Percentiles rank a stretch among this genome's conserved stretches.
These are phyloP conservation scores for Patagioenas fasciata DNA, from an alignment of 2,113 vertebrate genomes.

Conservation along the genomic window DNA sequence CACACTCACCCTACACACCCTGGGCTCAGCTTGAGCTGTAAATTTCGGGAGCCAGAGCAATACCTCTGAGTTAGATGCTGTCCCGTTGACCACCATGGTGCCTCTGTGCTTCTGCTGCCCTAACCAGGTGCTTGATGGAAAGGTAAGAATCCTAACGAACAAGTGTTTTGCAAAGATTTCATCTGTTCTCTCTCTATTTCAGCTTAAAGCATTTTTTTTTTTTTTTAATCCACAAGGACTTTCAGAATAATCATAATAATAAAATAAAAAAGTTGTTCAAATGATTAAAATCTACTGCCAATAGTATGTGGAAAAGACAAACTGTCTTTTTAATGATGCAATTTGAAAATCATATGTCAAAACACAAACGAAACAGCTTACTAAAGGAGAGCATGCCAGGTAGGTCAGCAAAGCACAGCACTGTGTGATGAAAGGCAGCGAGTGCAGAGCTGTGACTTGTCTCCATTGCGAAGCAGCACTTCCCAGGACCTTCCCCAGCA, in stretches of 20 bases:
- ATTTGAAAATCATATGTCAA: slow-evolving; percentile 37
- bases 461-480: neutral
- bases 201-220: neutral
- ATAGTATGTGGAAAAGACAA: neutral
- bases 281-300: neutral
- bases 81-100: neutral
- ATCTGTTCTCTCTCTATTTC: neutral
- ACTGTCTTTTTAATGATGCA: slow-evolving; percentile 16
- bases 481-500: neutral
- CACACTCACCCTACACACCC: fast-evolving
- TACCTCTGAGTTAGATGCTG: neutral
- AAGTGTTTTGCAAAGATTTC: neutral
- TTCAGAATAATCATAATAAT: neutral
- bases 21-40: neutral
- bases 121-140: neutral
- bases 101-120: neutral
- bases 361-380: slow-evolving; percentile 10
- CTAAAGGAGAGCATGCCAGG: neutral
- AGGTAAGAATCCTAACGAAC: neutral
- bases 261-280: neutral
- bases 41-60: neutral
- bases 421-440: neutral
- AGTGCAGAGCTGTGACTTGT: neutral
- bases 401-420: neutral
- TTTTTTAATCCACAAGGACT: neutral